Evolutionary conservation across 1,140 invertebrate species (phyloP).

Genomic region (Zaprionus capensis): DNA sequence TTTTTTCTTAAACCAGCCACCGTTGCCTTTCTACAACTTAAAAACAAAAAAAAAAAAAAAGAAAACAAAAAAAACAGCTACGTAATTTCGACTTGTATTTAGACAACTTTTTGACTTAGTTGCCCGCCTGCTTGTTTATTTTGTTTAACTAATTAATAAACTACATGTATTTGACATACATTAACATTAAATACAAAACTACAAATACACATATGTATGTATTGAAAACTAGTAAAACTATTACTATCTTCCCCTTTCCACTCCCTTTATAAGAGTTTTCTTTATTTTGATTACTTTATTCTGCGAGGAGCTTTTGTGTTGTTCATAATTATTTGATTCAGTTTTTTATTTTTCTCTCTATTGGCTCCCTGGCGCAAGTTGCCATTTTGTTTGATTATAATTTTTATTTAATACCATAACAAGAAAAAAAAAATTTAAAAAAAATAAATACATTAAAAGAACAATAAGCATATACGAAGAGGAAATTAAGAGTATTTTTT

Average conservation of each 20-base stretch:
- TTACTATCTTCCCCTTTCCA: neutral
- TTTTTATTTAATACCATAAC: slow-evolving; percentile 75
- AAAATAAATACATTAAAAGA: slow-evolving; percentile 17
- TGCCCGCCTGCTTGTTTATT: slow-evolving; percentile 46
- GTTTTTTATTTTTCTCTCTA: slow-evolving; percentile 42
- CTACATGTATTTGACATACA: slow-evolving; percentile 70
- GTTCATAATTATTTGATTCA: slow-evolving; percentile 25
- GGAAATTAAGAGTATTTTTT: slow-evolving; percentile 79
- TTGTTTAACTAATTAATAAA: slow-evolving; percentile 51
- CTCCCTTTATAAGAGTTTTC: neutral
- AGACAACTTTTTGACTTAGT: slow-evolving; percentile 41
- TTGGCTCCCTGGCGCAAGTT: slow-evolving; percentile 67
- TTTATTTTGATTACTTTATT: slow-evolving; percentile 8
- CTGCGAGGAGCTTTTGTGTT: slow-evolving; percentile 54
- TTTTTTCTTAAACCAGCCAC: slow-evolving; percentile 71
- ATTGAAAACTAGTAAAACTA: neutral
- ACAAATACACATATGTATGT: slow-evolving; percentile 34
- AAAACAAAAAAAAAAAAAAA: neutral
- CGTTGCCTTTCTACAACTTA: slow-evolving; percentile 66
- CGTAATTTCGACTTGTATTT: slow-evolving; percentile 47
- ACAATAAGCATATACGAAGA: slow-evolving; percentile 55
- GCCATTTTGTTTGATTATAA: slow-evolving; percentile 79
- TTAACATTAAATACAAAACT: slow-evolving; percentile 29
- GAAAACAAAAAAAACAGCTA: slow-evolving; percentile 42
- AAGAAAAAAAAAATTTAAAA: slow-evolving; percentile 45